Percentiles rank a stretch among this genome's conserved stretches.
Evolutionary conservation across 2,797 vertebrate genomes (phyloP).

Genomic region (Coregonus sp.): DNA sequence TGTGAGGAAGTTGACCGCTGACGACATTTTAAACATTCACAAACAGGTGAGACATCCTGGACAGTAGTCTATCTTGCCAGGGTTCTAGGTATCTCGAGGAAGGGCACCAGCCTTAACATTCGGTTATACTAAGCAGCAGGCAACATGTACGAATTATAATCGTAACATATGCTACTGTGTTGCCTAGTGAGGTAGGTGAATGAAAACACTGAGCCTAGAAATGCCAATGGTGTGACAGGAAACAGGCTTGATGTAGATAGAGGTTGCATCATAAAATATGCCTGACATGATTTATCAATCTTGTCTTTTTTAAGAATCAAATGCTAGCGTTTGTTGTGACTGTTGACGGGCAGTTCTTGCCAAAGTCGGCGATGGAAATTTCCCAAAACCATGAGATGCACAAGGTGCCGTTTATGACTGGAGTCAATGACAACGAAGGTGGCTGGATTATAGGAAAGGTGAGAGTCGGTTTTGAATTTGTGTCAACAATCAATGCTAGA

Average conservation of each 20-base stretch:
- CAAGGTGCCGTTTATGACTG: conserved; percentile 54
- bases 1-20: conserved; percentile 56
- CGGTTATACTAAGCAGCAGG: neutral
- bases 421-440: conserved; percentile 47
- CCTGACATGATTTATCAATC: neutral
- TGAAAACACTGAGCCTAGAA: neutral
- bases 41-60: conserved; percentile 6
- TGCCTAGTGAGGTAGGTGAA: neutral
- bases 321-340: neutral
- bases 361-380: conserved; percentile 36
- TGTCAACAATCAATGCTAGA: neutral
- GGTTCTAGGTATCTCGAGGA: neutral
- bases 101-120: neutral
- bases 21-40: conserved; percentile 37
- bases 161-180: neutral
- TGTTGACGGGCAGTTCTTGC: conserved; percentile 45
- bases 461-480: conserved; percentile 26
- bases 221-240: neutral
- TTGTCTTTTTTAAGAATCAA: conserved; percentile 26
- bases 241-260: neutral
- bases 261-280: neutral
- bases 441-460: conserved; percentile 41
- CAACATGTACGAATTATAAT: neutral
- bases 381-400: conserved; percentile 45
- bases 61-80: neutral